Conservation (phyloP, 2,888 invertebrate genomes). For the Actias luna region DNA sequence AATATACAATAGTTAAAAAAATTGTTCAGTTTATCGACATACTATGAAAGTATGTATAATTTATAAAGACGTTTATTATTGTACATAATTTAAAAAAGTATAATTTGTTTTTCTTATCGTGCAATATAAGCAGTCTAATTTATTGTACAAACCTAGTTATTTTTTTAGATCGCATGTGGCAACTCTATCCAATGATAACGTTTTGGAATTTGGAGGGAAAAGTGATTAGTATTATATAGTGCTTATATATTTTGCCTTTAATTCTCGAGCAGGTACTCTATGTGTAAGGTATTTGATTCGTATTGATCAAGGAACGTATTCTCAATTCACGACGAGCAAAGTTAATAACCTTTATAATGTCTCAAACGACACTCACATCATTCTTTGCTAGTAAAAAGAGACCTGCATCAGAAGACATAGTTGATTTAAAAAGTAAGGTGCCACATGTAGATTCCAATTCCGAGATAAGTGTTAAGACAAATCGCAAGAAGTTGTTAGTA, state of each 20-base stretch:
- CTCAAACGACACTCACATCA: conserved; percentile 88
- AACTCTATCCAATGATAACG: neutral
- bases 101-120: no score
- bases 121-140: no score
- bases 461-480: conserved; percentile 7
- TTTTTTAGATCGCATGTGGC: neutral
- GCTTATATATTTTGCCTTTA: no score
- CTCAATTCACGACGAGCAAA: no score
- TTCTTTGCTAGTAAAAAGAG: conserved; percentile 90
- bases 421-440: conserved; percentile 78
- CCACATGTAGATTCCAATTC: conserved; percentile 48
- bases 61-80: no score
- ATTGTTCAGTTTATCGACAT: no score
- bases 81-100: no score
- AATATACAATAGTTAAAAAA: no score
- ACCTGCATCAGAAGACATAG: conserved; percentile 85
- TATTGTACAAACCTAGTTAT: no score
- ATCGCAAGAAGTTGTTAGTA: conserved; percentile 3
- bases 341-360: conserved; percentile 73
- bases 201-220: conserved; percentile 15
- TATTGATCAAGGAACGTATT: no score
- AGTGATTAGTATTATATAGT: no score
- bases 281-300: neutral
- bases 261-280: neutral
- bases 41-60: no score